These are phyloP conservation scores for Heliothis virescens DNA, from an alignment of 1,140 invertebrate species.

Conservation along the genomic window DNA sequence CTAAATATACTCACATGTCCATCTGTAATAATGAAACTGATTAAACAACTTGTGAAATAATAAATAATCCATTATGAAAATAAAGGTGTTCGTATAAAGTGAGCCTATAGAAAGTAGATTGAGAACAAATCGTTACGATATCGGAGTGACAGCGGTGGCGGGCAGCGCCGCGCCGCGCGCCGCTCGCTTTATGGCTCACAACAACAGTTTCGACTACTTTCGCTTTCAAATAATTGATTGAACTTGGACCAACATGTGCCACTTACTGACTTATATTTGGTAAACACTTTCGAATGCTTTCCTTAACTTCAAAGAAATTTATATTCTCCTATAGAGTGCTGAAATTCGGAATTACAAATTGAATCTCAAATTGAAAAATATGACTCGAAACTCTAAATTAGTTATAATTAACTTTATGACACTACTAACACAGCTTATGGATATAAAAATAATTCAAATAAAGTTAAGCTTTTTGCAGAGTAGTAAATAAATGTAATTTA, in stretches of 20 bases:
- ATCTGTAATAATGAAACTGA: background rate
- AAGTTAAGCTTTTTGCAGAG: no score
- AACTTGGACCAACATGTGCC: constrained; percentile 36
- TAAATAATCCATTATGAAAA: constrained; percentile 70
- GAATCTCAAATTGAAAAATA: background rate
- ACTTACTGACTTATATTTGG: constrained; percentile 29
- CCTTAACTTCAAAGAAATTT: background rate
- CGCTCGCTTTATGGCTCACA: background rate
- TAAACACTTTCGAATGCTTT: constrained; percentile 28
- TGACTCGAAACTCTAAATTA: no score
- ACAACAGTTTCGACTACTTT: constrained; percentile 38
- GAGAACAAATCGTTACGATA: constrained; percentile 60
- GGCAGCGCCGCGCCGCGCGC: background rate
- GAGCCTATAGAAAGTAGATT: constrained; percentile 72
- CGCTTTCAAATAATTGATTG: constrained; percentile 45
- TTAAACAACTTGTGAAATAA: background rate
- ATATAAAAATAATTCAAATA: no score
- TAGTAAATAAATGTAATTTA: no score
- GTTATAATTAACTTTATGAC: no score
- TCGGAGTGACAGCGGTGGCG: constrained; percentile 31
- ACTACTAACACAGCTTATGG: no score
- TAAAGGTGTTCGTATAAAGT: constrained; percentile 81
- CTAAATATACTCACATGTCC: no score
- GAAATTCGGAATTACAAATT: background rate
- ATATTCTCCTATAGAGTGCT: background rate